These are phyloP conservation scores for Gila orcuttii DNA, from an alignment of 2,113 vertebrate species.

Conservation along the genomic window DNA sequence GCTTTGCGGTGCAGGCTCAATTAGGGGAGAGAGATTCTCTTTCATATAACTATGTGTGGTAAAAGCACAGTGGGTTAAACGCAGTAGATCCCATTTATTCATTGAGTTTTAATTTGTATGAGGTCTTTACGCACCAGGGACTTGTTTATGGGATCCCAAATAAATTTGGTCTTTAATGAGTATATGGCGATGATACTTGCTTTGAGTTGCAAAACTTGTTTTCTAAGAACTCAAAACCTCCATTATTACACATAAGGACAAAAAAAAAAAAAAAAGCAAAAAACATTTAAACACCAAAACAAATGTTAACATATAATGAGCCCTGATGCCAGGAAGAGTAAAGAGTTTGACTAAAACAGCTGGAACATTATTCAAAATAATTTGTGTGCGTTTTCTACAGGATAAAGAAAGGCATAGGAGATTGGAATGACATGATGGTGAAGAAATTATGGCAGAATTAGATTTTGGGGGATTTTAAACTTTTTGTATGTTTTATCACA, in stretches of 20 bases:
- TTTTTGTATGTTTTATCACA: not conserved
- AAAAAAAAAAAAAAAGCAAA: not conserved
- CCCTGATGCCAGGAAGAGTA: not conserved
- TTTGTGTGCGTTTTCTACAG: not conserved
- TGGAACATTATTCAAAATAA: not conserved
- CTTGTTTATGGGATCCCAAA: conserved; percentile 12
- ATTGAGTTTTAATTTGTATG: conserved; percentile 21
- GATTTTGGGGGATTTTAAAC: not conserved
- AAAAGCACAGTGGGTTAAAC: not conserved
- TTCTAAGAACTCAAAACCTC: not conserved
- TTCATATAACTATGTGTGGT: conserved; percentile 22
- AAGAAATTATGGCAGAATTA: not conserved
- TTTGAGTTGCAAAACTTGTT: not conserved
- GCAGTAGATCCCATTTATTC: conserved; percentile 14
- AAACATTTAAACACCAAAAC: not conserved
- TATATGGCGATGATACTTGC: not conserved
- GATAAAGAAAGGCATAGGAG: not conserved
- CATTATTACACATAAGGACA: not conserved
- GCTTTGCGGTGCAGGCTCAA: conserved; percentile 16
- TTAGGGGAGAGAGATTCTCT: conserved; percentile 17
- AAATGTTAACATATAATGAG: not conserved
- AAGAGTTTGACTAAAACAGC: not conserved
- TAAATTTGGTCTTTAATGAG: conserved; percentile 24
- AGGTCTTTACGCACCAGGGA: conserved; percentile 9
- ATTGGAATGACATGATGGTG: not conserved